Conservation (phyloP, 2,113 vertebrate genomes). For the Mellivora capensis region DNA sequence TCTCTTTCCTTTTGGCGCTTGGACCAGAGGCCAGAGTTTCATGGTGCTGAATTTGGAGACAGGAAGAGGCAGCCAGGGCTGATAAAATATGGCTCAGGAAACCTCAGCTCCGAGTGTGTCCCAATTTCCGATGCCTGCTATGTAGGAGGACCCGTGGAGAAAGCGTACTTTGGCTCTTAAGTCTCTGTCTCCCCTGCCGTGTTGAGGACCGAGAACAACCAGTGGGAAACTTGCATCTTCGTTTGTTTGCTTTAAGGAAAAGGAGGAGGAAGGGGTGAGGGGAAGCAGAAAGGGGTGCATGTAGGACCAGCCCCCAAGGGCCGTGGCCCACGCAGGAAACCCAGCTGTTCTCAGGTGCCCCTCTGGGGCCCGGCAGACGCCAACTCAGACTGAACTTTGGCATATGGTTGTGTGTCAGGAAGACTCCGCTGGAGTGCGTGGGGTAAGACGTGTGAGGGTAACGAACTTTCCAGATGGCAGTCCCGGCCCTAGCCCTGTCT, state of each 20-base stretch:
- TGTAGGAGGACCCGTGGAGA: neutral
- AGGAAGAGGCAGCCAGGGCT: slow-evolving; percentile 35
- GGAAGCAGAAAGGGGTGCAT: neutral
- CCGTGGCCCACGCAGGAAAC: neutral
- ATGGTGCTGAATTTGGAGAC: slow-evolving; percentile 51
- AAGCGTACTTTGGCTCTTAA: neutral
- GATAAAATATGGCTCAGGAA: slow-evolving; percentile 67
- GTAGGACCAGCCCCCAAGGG: neutral
- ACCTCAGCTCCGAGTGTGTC: slow-evolving; percentile 29
- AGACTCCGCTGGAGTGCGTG: neutral
- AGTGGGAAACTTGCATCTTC: neutral
- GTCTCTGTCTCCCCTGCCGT: neutral
- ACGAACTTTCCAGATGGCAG: slow-evolving; percentile 45
- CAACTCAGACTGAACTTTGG: neutral
- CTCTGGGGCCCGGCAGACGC: neutral
- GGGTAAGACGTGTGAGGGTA: slow-evolving; percentile 7
- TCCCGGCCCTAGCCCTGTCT: neutral
- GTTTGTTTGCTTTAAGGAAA: slow-evolving; percentile 8
- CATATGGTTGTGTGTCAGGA: slow-evolving; percentile 40
- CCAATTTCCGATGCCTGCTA: slow-evolving; percentile 32
- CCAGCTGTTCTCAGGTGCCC: neutral
- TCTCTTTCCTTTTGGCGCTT: slow-evolving; percentile 39
- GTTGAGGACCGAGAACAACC: neutral
- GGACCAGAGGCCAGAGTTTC: slow-evolving; percentile 2
- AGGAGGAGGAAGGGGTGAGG: neutral